These are phyloP conservation scores for Anthoscopus minutus DNA, from an alignment of 2,113 vertebrate genomes.

Conservation along the genomic window DNA sequence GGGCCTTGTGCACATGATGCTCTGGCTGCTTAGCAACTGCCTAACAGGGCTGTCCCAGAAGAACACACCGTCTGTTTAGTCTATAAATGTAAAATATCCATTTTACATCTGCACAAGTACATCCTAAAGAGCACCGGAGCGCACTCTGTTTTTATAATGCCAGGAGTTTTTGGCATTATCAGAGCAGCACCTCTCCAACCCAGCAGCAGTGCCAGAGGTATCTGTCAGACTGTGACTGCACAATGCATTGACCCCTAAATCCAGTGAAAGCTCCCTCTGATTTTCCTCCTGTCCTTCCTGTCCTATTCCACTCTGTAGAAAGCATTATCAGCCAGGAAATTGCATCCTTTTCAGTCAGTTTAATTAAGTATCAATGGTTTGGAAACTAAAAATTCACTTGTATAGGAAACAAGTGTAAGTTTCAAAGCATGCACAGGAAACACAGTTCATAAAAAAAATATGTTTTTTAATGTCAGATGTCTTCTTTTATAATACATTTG, in stretches of 20 bases:
- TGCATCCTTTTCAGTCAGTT: neutral
- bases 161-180: neutral
- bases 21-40: conserved; percentile 13
- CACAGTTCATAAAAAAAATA: neutral
- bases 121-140: neutral
- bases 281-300: neutral
- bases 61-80: neutral
- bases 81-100: neutral
- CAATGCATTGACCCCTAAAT: neutral
- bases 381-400: neutral
- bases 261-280: neutral
- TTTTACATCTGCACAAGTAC: neutral
- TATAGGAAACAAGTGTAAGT: too few species aligned
- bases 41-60: neutral
- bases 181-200: neutral
- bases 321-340: neutral
- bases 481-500: neutral
- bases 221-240: neutral
- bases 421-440: neutral
- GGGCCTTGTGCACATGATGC: neutral
- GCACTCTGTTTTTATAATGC: neutral
- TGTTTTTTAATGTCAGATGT: neutral
- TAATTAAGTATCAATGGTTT: neutral
- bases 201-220: neutral
- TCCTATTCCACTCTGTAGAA: neutral